Evolutionary conservation across 2,113 vertebrate species (phyloP).

Genomic region (Ariopsis seemanni): DNA sequence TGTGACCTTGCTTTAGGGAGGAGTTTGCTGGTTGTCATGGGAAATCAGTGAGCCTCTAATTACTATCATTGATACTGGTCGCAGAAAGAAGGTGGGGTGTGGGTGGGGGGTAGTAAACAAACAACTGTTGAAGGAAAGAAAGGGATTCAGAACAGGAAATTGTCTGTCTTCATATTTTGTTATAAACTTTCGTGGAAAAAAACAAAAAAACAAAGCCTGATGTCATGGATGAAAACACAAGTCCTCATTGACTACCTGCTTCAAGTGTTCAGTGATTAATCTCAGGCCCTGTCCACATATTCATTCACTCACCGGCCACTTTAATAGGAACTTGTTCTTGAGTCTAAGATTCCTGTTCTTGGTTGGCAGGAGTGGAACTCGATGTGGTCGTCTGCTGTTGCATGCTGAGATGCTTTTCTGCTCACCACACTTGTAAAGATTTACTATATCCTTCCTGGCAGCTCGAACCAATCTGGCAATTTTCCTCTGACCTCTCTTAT

Average conservation of each 20-base stretch:
- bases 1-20: not conserved
- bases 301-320: no score
- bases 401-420: no score
- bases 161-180: not conserved
- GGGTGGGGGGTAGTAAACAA: not conserved
- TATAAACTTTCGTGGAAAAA: not conserved
- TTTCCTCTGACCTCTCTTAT: no score
- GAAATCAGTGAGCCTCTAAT: constrained; percentile 24
- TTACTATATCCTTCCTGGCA: no score
- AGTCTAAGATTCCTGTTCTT: no score
- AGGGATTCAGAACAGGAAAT: not conserved
- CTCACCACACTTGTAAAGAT: no score
- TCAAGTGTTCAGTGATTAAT: no score
- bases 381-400: no score
- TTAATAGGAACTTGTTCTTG: no score
- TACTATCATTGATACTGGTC: constrained; percentile 1
- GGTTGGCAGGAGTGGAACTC: no score
- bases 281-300: not conserved
- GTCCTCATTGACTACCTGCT: no score
- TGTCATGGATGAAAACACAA: not conserved
- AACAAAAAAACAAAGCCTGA: not conserved
- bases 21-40: not conserved
- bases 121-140: not conserved
- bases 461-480: no score
- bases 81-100: not conserved